phyloP scores from a whole-genome alignment of 2,113 vertebrate species.

The Otis tarda region DNA sequence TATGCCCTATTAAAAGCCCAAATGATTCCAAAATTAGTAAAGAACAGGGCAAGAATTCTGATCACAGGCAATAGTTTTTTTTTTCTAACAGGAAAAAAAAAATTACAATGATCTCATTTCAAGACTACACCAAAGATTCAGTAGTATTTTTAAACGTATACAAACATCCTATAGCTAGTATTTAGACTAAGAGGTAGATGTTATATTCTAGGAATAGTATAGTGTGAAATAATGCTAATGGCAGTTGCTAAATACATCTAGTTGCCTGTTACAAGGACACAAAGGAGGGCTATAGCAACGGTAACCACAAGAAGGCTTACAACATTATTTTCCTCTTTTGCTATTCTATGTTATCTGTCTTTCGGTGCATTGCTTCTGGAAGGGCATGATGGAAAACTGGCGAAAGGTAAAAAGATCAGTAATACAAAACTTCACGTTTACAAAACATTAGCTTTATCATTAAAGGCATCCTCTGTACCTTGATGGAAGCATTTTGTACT shows the following conservation, averaged over 20 bases:
- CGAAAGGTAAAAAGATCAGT: constrained; percentile 28
- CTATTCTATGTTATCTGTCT: constrained; percentile 46
- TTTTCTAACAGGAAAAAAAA: background rate
- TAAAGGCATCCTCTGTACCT: constrained; percentile 52
- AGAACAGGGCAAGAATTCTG: constrained; percentile 3
- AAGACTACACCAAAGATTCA: constrained; percentile 22
- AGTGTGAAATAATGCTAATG: constrained; percentile 25
- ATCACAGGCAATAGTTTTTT: background rate
- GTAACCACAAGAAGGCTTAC: constrained; percentile 9
- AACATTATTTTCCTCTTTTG: constrained; percentile 41
- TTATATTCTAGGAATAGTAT: constrained; percentile 71
- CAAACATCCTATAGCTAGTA: constrained; percentile 74
- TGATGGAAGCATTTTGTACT: constrained; percentile 62
- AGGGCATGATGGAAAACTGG: constrained; percentile 55
- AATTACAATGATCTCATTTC: background rate
- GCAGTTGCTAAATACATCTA: constrained; percentile 21
- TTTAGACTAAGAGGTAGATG: constrained; percentile 81
- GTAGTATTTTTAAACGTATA: constrained; percentile 59
- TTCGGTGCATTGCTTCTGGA: constrained; percentile 70
- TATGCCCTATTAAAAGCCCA: background rate
- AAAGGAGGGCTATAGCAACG: background rate
- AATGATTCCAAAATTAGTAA: constrained; percentile 8
- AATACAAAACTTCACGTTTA: constrained; percentile 41
- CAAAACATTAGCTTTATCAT: constrained; percentile 23
- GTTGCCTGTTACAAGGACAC: constrained; percentile 35